Evolutionary conservation across 2,888 invertebrate genomes (phyloP).

Genomic region (Folsomia manolachei): DNA sequence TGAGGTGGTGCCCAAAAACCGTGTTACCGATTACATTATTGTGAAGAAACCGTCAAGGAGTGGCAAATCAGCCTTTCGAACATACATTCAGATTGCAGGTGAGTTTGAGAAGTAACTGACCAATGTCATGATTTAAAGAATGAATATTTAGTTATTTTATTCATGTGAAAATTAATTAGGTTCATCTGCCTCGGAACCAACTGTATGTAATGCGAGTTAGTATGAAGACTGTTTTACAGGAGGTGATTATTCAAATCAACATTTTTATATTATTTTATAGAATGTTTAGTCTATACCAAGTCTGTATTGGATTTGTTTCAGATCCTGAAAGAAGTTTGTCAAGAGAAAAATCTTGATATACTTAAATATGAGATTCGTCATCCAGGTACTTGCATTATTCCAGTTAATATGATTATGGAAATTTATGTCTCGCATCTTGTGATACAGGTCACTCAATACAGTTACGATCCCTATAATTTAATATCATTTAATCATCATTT

Average conservation of each 20-base stretch:
- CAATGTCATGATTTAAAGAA: background rate
- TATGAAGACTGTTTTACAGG: conserved; percentile 65
- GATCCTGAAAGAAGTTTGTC: conserved; percentile 69
- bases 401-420: conserved; percentile 3
- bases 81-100: conserved; percentile 61
- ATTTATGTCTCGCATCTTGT: background rate
- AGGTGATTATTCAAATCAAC: too few species aligned
- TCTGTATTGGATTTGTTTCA: background rate
- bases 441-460: background rate
- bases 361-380: conserved; percentile 72
- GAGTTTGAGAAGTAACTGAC: too few species aligned
- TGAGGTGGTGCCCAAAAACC: conserved; percentile 57
- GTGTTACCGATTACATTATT: conserved; percentile 51
- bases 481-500: conserved; percentile 47
- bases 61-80: conserved; percentile 62
- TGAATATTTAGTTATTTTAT: conserved; percentile 49
- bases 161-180: conserved; percentile 59
- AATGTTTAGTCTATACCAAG: background rate
- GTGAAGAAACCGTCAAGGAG: conserved; percentile 51
- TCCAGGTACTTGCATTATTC: conserved; percentile 59
- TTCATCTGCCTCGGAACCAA: conserved; percentile 75
- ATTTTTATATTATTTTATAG: too few species aligned
- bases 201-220: conserved; percentile 73
- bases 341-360: conserved; percentile 71
- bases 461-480: background rate